phyloP scores from a whole-genome alignment of 2,797 vertebrate species.

The Zalophus californianus region DNA sequence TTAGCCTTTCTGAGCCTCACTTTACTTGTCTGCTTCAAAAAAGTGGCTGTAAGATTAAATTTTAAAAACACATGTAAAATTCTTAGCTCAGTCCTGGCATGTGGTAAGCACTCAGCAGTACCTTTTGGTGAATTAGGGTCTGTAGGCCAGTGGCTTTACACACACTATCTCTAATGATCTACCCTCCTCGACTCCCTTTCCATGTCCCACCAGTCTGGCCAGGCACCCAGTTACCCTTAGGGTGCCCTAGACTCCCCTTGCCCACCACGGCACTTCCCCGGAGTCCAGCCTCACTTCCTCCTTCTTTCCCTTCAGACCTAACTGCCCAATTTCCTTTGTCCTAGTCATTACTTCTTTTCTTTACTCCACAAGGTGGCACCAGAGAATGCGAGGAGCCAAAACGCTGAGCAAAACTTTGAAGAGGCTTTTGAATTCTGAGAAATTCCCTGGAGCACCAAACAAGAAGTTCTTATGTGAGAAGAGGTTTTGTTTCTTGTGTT shows the following conservation, averaged over 20 bases:
- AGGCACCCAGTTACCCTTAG: not conserved
- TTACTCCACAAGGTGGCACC: slow-evolving; percentile 66
- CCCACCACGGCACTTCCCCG: not conserved
- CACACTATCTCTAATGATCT: not conserved
- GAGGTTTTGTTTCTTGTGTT: slow-evolving; percentile 8
- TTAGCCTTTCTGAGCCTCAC: not conserved
- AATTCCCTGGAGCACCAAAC: not conserved
- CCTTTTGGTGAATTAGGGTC: not conserved
- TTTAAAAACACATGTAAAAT: not conserved
- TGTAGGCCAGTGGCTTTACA: not conserved
- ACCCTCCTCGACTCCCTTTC: not conserved
- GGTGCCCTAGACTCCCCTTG: not conserved
- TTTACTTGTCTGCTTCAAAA: slow-evolving; percentile 3
- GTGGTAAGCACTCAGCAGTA: not conserved
- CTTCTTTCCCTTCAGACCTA: not conserved
- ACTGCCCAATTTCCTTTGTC: not conserved
- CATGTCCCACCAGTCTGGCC: not conserved
- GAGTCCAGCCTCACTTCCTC: not conserved
- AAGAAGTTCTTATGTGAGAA: slow-evolving; percentile 3
- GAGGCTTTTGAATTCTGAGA: not conserved
- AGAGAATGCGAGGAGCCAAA: slow-evolving; percentile 24
- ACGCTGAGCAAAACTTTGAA: not conserved
- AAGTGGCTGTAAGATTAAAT: not conserved
- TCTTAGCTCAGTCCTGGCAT: not conserved
- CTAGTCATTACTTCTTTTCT: not conserved